Evolutionary conservation across 2,797 vertebrate genomes (phyloP), one percentile per base, ranked within the genome.

Genomic region (Microcaecilia unicolor): DNA sequence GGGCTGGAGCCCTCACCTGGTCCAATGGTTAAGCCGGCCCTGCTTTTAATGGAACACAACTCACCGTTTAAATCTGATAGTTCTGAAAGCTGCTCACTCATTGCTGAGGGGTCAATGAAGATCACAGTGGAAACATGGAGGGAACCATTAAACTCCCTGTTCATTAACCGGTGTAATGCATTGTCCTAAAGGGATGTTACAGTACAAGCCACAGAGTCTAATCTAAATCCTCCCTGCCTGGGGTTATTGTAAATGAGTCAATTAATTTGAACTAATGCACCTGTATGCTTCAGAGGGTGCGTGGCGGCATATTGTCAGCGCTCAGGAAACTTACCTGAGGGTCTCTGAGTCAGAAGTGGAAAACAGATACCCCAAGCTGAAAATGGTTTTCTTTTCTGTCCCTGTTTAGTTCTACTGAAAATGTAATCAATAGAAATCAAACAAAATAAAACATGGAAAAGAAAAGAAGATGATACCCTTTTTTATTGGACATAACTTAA

Each of bases 171-270:
- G 67, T 73, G 67, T 69, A 67, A 51, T 54, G 10, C 31, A 47
- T 50, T 62, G 48, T 34, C 61, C 48, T 18, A 71, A 71, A 63
- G 52, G 69, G 56, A 48, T 17, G 7, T 59, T 55, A 57, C 54
- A 67, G 61, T 56, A 47, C 38, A 48, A 65, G 56, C 24, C 12
- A 44, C 20, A 22, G 42, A 58, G 55, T 46, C 35, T 47, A 61
- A 73, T 65, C 47, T 36, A 12, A 44, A 33, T 56, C 21, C 10
- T 48, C 55, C 44, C 18, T 5, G 23, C 34, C 30, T 1, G 16
- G 60, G 41, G 42, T 32, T 47, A 41, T 47, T 45, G 33, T 34
- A 61, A 67, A 54, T 44, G 52, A 54, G 52, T 51, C 52, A 48
- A 61, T 68, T 70, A 50, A 48, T 71, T 51, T 50, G 44, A 61